Evolutionary conservation across 2,113 vertebrate genomes (phyloP).

Genomic region (Thamnaconus septentrionalis): DNA sequence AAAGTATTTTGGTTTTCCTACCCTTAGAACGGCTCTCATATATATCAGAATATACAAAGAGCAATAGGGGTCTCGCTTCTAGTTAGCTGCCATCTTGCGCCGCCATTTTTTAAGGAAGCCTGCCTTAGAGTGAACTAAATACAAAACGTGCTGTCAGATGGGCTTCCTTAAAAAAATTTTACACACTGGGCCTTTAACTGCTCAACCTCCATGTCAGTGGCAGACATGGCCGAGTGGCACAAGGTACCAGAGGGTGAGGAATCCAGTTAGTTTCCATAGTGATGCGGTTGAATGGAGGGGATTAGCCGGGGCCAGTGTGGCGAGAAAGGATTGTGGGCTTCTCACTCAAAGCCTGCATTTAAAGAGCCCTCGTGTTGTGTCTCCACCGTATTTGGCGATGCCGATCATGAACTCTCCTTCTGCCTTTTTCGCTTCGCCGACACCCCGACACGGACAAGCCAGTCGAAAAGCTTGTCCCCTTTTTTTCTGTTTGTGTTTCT

Average conservation of each 20-base stretch:
- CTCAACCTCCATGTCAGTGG: constrained; percentile 53
- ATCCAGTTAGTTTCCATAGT: constrained; percentile 81
- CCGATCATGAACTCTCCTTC: constrained; percentile 41
- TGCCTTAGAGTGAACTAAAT: too few species aligned
- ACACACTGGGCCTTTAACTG: constrained; percentile 2
- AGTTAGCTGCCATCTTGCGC: too few species aligned
- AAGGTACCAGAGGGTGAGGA: constrained; percentile 69
- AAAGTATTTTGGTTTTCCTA: too few species aligned
- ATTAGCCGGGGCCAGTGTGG: constrained; percentile 71
- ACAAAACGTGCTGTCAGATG: too few species aligned
- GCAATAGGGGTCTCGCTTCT: too few species aligned
- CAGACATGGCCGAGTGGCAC: constrained; percentile 59
- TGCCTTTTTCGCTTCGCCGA: constrained; percentile 14
- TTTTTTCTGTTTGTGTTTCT: neutral
- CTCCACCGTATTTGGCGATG: constrained; percentile 40
- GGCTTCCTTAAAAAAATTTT: too few species aligned
- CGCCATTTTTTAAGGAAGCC: too few species aligned
- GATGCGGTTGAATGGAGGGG: constrained; percentile 73
- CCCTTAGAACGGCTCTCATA: too few species aligned
- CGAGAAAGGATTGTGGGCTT: constrained; percentile 66
- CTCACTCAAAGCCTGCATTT: constrained; percentile 63
- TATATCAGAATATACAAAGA: too few species aligned
- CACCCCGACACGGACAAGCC: neutral
- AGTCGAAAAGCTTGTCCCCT: neutral
- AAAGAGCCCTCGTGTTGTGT: constrained; percentile 51